Evolutionary conservation across 2,888 invertebrate species (phyloP), one percentile per base, ranked within the genome.

Genomic region (Drosophila mulleri): DNA sequence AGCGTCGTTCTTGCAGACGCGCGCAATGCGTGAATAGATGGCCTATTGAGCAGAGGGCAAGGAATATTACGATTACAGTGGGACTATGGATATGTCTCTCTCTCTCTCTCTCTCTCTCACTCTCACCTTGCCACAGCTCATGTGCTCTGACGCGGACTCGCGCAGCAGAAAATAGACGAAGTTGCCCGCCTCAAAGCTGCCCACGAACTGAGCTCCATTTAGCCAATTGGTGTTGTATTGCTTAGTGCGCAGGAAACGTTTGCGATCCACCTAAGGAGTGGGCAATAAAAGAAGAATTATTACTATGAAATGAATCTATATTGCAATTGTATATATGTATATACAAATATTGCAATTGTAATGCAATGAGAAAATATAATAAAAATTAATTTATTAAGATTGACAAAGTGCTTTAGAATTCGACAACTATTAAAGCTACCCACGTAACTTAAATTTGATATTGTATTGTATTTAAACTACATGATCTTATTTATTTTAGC

Each of bases 191-290:
- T 98, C 98, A 90, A 98, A 98, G 68, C 97, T 96, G 44, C 97
- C 97, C 52, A 98, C 97, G 91, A 98, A 98, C 91, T 98, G 97
- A 0, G 98, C 98, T 84, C 98, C 97, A 92, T 97, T 98, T 53
- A 98, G 93, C 97, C 98, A 98, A 90, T 97, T 97, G 82, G 95
- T 95, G 91, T 97, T 96, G 90, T 96, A 96, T 89, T 96, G 96
- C 57, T 95, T 95, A 0, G 97, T 97, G 47, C 97, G 94, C 7
- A 97, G 94, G 70, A 94, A 94, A 8, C 81, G 81, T 57, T 84
- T 66, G 3, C 65, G 70, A n/a, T 92, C 93, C 53, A 77, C 60
- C 86, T 90, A 8, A 42, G 12, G 9, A 5, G 16, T 26, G 6
- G 6, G 26, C 6, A 1, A 26, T 26, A 26, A 26, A 26, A 1